Base-by-base conservation (phyloP, 1,140 invertebrate species). In the Drusus annulatus region DNA sequence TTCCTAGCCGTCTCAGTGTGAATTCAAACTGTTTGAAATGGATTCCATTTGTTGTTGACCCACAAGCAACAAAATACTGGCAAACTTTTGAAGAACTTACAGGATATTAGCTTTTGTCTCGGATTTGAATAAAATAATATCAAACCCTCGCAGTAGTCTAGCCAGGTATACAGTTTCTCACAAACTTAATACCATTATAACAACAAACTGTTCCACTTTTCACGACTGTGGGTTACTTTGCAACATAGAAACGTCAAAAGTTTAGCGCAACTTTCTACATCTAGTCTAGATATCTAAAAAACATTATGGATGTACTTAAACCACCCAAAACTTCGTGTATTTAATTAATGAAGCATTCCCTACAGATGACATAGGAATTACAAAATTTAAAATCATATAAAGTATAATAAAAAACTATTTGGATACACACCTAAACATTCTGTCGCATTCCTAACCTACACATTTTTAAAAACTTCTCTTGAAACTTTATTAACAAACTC, bases 401-500 rank as follows among this genome's bases (percentile, higher is more conserved):
- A 21, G 51, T 54, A 16, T 15, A 60, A 76, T 19, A 77, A 65
- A 45, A 68, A 54, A 16, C 36, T 15, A 31, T 54, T 74, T 63
- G 17, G 36, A 13, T 51, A 65, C 76, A 31, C 60, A 80, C 79
- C 78, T 75, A 80, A 54, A 69, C 75, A 80, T 83, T 74, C 68
- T 21, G 25, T 78, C 52, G 79, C 81, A 83, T 83, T 83, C 79
- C 79, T 83, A 83, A 83, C 81, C 81, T 83, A 60, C 69, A 80
- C 71, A 75, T 17, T 6, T 45, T 52, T 79, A 50, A 16, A 58
- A 76, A 76, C 28, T 77, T 63, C 23, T n/a, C 4, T 25, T 50
- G 56, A 16, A 73, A 73, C n/a, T 21, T 60, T 60, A 45, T 16
- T 19, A 3, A 17, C 21, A n/a, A 60, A 76, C 56, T 36, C 3